phyloP scores from a whole-genome alignment of 2,888 invertebrate genomes.

The Oligia strigilis region DNA sequence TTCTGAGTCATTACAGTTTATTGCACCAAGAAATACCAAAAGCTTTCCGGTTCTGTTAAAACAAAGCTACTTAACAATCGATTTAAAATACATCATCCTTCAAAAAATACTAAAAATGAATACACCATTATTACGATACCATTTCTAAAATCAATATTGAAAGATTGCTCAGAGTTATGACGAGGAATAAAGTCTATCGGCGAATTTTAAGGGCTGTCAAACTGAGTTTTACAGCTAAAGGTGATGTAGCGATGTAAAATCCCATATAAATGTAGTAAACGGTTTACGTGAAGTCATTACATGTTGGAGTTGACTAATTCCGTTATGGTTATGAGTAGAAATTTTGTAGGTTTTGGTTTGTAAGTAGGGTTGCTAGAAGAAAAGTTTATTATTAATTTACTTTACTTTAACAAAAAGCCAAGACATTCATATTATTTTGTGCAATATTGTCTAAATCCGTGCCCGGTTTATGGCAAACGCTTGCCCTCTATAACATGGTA shows the following conservation, averaged over 20 bases:
- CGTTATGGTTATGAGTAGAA: conserved; percentile 35
- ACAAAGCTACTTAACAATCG: background rate
- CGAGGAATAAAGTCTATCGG: conserved; percentile 48
- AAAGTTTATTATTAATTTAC: background rate
- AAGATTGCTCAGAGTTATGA: conserved; percentile 46
- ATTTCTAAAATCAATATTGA: conserved; percentile 44
- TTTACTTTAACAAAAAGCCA: background rate
- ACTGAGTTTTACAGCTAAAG: conserved; percentile 51
- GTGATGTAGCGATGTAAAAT: conserved; percentile 57
- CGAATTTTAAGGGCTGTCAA: conserved; percentile 62
- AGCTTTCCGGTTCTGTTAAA: background rate
- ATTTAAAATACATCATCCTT: background rate
- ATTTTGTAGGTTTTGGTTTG: background rate
- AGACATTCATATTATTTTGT: background rate
- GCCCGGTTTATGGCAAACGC: background rate
- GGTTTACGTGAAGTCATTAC: conserved; percentile 55
- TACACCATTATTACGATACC: background rate
- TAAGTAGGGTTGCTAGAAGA: background rate
- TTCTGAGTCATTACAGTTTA: background rate
- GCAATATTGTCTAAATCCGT: background rate
- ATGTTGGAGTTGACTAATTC: conserved; percentile 46
- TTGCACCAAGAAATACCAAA: background rate
- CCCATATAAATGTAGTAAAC: conserved; percentile 57
- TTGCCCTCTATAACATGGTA: background rate
- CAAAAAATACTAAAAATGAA: background rate